These are phyloP conservation scores for Bombus sibiricus DNA, from an alignment of 1,140 invertebrate species.

Conservation along the genomic window DNA sequence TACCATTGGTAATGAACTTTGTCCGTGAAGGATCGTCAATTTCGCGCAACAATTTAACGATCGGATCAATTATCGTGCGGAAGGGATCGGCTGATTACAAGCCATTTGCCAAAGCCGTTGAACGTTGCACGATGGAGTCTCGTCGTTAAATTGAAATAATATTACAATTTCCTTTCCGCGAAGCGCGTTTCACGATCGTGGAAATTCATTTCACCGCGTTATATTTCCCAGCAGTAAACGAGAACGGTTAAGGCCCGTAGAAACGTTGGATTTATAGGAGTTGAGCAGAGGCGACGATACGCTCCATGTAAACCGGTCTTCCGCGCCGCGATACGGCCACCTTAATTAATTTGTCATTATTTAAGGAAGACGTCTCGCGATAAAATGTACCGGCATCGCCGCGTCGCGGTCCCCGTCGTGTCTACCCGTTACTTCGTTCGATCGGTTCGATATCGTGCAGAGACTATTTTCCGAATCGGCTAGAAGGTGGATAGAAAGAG, in stretches of 20 bases:
- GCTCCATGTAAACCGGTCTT: conserved; percentile 68
- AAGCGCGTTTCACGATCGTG: background rate
- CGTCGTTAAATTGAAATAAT: background rate
- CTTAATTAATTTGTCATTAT: conserved; percentile 76
- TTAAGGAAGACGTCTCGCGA: conserved; percentile 63
- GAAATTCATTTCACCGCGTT: conserved; percentile 43
- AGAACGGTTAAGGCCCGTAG: conserved; percentile 35
- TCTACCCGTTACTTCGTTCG: conserved; percentile 24
- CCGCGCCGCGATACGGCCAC: conserved; percentile 50
- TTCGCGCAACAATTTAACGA: background rate
- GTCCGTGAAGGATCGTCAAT: background rate
- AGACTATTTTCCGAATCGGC: background rate
- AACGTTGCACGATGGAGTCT: background rate
- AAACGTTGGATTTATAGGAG: conserved; percentile 62
- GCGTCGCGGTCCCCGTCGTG: conserved; percentile 40
- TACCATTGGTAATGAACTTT: background rate
- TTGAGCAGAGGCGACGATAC: conserved; percentile 36
- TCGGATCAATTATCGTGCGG: background rate
- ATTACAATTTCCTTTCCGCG: background rate
- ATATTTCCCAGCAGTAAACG: conserved; percentile 42
- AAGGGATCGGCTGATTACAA: background rate
- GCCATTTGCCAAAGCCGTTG: conserved; percentile 4
- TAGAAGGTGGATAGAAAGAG: background rate
- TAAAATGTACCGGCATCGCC: conserved; percentile 63
- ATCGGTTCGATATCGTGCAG: conserved; percentile 11